These are phyloP conservation scores for Macropis europaea DNA, from an alignment of 2,888 invertebrate species.

Conservation along the genomic window DNA sequence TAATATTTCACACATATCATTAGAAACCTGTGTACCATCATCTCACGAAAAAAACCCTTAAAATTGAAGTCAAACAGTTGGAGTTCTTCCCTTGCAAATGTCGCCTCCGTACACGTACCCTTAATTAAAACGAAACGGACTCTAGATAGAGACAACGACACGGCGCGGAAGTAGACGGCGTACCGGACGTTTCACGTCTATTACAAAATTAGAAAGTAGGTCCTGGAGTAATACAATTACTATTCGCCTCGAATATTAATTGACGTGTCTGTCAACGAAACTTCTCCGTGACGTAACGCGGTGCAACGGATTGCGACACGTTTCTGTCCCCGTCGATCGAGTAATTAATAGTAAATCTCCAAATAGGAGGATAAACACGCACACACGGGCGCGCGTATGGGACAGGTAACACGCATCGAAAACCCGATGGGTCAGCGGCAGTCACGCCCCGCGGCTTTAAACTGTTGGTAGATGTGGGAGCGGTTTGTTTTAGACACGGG, in stretches of 20 bases:
- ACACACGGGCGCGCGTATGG: too few relatives aligned
- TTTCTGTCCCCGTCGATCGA: slow-evolving; percentile 9
- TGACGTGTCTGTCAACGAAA: neutral
- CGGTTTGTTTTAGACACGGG: slow-evolving; percentile 77
- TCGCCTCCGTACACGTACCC: too few relatives aligned
- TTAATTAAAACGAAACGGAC: too few relatives aligned
- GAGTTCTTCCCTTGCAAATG: too few relatives aligned
- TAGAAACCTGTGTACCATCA: too few relatives aligned
- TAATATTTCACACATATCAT: too few relatives aligned
- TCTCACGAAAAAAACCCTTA: too few relatives aligned
- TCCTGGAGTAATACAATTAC: neutral
- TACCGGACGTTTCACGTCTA: neutral
- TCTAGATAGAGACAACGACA: too few relatives aligned
- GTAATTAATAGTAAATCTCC: slow-evolving; percentile 38
- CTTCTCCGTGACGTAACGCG: neutral
- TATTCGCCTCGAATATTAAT: slow-evolving; percentile 4
- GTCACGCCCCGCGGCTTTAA: slow-evolving; percentile 70
- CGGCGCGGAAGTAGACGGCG: neutral
- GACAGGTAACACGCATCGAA: too few relatives aligned
- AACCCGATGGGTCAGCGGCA: slow-evolving; percentile 41
- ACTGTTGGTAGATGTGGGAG: slow-evolving; percentile 75
- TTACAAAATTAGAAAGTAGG: slow-evolving; percentile 18
- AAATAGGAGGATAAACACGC: slow-evolving; percentile 31
- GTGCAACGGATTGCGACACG: neutral
- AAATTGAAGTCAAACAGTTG: too few relatives aligned